phyloP scores from a whole-genome alignment of 2,113 vertebrate species.

The Epinephelus moara region DNA sequence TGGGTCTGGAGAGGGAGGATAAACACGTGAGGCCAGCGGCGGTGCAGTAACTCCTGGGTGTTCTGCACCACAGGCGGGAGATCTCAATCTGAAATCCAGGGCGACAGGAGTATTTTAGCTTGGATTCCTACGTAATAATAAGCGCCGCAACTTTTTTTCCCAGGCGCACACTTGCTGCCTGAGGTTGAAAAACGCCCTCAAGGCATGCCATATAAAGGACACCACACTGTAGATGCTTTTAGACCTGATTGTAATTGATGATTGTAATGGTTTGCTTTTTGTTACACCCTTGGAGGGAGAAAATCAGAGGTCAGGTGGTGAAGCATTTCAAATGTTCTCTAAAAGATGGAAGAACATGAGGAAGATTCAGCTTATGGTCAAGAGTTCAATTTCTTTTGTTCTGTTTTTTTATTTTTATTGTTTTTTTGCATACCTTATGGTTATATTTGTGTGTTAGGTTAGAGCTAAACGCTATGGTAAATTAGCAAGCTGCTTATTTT shows the following conservation, averaged over 20 bases:
- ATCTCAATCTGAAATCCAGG: slow-evolving; percentile 72
- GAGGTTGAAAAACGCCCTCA: slow-evolving; percentile 64
- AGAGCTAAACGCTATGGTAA: too few species aligned
- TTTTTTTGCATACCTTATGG: slow-evolving; percentile 14
- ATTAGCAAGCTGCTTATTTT: too few species aligned
- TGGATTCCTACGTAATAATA: slow-evolving; percentile 68
- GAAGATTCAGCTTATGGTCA: not conserved
- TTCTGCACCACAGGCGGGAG: slow-evolving; percentile 71
- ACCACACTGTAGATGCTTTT: slow-evolving; percentile 48
- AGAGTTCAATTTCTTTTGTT: slow-evolving; percentile 11
- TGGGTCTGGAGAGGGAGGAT: slow-evolving; percentile 63
- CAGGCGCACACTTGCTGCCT: slow-evolving; percentile 61
- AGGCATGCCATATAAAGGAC: slow-evolving; percentile 55
- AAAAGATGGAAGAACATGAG: slow-evolving; percentile 26
- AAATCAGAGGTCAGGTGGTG: slow-evolving; percentile 29
- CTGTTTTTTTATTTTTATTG: not conserved
- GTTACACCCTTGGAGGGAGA: slow-evolving; percentile 40
- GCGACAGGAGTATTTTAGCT: slow-evolving; percentile 72
- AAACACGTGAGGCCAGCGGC: slow-evolving; percentile 65
- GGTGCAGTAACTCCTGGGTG: slow-evolving; percentile 76
- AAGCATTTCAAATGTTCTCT: slow-evolving; percentile 22
- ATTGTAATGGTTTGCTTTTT: slow-evolving; percentile 57
- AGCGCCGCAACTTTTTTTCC: slow-evolving; percentile 52
- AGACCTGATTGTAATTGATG: slow-evolving; percentile 62
- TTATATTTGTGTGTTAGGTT: not conserved